These are phyloP conservation scores for Carabus problematicus DNA, from an alignment of 2,888 invertebrate genomes.

Conservation along the genomic window DNA sequence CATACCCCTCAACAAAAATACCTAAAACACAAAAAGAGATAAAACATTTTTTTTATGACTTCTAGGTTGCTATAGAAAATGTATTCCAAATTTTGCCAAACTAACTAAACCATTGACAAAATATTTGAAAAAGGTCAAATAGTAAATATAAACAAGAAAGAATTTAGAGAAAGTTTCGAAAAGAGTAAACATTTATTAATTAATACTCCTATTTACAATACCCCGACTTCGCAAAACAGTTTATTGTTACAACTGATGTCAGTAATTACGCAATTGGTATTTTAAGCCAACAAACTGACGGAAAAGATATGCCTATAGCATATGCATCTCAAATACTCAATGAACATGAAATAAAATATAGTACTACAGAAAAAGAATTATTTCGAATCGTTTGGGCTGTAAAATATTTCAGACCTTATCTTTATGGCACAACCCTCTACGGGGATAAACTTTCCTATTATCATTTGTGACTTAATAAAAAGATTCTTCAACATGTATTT, in stretches of 20 bases:
- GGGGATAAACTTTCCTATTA: too few relatives aligned
- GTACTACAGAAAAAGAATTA: slow-evolving; percentile 52
- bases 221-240: slow-evolving; percentile 50
- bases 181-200: slow-evolving; percentile 1
- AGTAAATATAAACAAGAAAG: background rate
- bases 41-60: slow-evolving; percentile 34
- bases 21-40: background rate
- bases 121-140: background rate
- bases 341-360: slow-evolving; percentile 48
- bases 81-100: slow-evolving; percentile 1
- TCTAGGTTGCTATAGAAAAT: too few relatives aligned
- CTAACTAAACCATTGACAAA: slow-evolving; percentile 4
- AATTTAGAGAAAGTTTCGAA: too few relatives aligned
- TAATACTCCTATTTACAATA: background rate
- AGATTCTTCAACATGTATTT: slow-evolving; percentile 2
- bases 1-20: slow-evolving; percentile 15
- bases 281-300: slow-evolving; percentile 48
- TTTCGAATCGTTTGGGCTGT: background rate
- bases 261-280: slow-evolving; percentile 49
- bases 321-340: slow-evolving; percentile 50
- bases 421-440: too few relatives aligned
- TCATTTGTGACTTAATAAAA: too few relatives aligned
- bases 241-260: slow-evolving; percentile 50
- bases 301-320: too few relatives aligned
- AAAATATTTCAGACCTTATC: too few relatives aligned